Evolutionary conservation across 2,797 vertebrate species (phyloP).

Genomic region (Acanthurus tractus): DNA sequence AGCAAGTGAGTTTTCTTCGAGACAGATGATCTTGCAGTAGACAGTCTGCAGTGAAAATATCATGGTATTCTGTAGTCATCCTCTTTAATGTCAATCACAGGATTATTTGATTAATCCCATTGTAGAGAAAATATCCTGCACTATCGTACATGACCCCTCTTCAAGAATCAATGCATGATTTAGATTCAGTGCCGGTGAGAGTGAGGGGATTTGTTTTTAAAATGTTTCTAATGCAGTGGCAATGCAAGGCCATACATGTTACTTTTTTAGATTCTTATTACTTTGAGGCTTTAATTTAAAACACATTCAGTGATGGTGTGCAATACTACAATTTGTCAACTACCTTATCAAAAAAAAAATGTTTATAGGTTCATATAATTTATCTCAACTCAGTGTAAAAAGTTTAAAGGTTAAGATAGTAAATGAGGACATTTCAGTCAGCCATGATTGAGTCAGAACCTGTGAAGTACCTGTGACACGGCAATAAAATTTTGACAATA

Average conservation of each 20-base stretch:
- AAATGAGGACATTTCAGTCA: too few species aligned
- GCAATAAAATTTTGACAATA: too few species aligned
- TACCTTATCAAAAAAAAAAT: too few species aligned
- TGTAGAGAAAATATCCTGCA: neutral
- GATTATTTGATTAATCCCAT: constrained; percentile 13
- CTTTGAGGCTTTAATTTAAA: neutral
- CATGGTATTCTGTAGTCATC: neutral
- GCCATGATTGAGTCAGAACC: too few species aligned
- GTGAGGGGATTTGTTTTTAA: neutral
- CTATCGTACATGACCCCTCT: neutral
- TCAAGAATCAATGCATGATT: neutral
- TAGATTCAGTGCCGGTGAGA: neutral
- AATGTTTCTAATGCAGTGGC: neutral
- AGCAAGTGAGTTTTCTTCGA: constrained; percentile 91
- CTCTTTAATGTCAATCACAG: constrained; percentile 14
- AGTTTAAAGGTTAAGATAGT: too few species aligned
- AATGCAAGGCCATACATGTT: neutral
- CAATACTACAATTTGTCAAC: neutral
- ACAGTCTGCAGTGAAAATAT: neutral
- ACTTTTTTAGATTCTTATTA: neutral
- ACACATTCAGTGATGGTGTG: neutral
- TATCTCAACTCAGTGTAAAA: too few species aligned
- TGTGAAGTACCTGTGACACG: too few species aligned
- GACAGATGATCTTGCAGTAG: neutral
- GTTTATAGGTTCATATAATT: too few species aligned